Evolutionary conservation across 2,797 vertebrate genomes (phyloP).

Genomic region (Epinephelus coioides): DNA sequence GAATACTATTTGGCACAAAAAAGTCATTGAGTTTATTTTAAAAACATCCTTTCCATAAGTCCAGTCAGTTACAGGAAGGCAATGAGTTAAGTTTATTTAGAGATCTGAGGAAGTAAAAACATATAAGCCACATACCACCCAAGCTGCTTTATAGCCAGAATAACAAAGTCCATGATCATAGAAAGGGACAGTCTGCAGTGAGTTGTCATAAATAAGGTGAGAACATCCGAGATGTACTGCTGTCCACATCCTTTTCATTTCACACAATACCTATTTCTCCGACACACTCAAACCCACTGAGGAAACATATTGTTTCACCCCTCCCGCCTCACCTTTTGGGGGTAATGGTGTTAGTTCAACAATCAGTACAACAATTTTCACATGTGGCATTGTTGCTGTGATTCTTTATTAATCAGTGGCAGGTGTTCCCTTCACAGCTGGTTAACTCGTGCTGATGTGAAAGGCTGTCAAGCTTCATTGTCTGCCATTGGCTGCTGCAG

Average conservation of each 20-base stretch:
- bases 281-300: neutral
- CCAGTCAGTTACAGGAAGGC: neutral
- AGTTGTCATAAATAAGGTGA: neutral
- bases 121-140: too few species aligned
- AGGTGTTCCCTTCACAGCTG: slow-evolving; percentile 83
- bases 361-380: slow-evolving; percentile 65
- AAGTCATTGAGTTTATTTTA: neutral
- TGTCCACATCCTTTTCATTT: neutral
- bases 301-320: neutral
- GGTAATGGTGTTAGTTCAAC: slow-evolving; percentile 66
- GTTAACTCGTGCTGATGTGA: slow-evolving; percentile 74
- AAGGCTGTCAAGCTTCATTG: slow-evolving; percentile 69
- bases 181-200: slow-evolving; percentile 3
- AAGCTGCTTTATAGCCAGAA: neutral
- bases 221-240: neutral
- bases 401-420: slow-evolving; percentile 78
- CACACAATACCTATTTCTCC: neutral
- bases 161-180: slow-evolving; percentile 14
- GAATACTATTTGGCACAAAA: neutral
- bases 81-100: neutral
- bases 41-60: neutral
- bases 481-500: slow-evolving; percentile 52
- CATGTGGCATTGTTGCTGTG: slow-evolving; percentile 57
- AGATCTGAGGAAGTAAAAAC: slow-evolving; percentile 11
- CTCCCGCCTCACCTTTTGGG: slow-evolving; percentile 39